These are phyloP conservation scores for Epicauta chinensis DNA, from an alignment of 1,140 invertebrate species.

Conservation along the genomic window DNA sequence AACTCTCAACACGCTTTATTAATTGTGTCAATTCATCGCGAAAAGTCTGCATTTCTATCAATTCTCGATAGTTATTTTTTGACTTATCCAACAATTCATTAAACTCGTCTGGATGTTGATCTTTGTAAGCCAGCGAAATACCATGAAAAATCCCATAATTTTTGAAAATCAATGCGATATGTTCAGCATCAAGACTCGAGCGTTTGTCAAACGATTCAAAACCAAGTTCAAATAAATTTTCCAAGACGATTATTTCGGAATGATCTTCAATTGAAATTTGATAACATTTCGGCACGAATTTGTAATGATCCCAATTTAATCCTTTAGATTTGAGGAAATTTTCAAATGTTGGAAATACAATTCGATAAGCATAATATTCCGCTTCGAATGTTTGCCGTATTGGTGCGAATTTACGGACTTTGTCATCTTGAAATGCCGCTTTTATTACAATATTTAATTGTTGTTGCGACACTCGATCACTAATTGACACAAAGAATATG, in stretches of 20 bases:
- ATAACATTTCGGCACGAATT: slow-evolving; percentile 32
- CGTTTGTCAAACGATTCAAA: background rate
- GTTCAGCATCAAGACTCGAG: background rate
- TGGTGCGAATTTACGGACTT: background rate
- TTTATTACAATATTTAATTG: background rate
- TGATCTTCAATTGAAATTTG: background rate
- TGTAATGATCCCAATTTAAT: slow-evolving; percentile 5
- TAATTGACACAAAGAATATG: slow-evolving; percentile 1
- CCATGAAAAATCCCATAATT: background rate
- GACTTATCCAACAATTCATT: background rate
- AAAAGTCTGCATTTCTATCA: background rate
- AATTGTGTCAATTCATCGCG: background rate
- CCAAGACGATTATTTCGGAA: background rate
- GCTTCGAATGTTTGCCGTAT: background rate
- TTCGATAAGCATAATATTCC: background rate
- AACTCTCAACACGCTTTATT: too few relatives aligned
- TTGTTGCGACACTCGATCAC: background rate
- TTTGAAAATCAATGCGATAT: background rate
- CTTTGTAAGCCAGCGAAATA: slow-evolving; percentile 5
- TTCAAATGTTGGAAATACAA: background rate
- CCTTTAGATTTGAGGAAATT: background rate
- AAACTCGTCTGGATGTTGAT: background rate
- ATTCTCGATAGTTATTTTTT: background rate
- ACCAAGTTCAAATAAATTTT: background rate
- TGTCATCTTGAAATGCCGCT: background rate